Evolutionary conservation across 35 echinoderm and acorn worm genomes (phyloP).

Genomic region (Amphiura filiformis): DNA sequence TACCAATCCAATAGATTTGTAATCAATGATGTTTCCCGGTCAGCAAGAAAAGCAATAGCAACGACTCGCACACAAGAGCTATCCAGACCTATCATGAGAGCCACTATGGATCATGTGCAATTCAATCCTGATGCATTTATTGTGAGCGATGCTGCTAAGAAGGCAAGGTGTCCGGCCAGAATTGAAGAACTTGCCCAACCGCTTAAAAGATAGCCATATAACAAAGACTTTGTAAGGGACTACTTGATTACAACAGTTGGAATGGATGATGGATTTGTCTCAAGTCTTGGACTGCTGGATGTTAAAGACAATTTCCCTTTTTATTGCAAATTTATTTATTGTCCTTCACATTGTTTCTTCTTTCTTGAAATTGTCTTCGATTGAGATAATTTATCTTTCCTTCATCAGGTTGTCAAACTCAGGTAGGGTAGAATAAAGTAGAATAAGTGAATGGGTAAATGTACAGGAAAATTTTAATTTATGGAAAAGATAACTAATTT

Average conservation of each 20-base stretch:
- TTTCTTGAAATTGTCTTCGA: too few species aligned
- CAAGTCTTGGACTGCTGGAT: neutral
- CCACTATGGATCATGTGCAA: constrained; percentile 98
- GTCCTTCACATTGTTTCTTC: too few species aligned
- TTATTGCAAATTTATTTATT: neutral
- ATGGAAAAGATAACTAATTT: too few species aligned
- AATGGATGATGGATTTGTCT: neutral
- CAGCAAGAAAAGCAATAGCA: constrained; percentile 57
- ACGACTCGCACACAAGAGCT: constrained; percentile 86
- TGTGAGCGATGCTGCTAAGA: constrained; percentile 95
- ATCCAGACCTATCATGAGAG: constrained; percentile 81
- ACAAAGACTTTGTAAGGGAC: neutral
- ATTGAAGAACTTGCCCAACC: constrained; percentile 86
- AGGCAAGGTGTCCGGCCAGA: constrained; percentile 70
- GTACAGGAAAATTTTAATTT: too few species aligned
- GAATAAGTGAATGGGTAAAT: too few species aligned
- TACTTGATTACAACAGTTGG: neutral
- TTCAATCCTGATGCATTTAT: constrained; percentile 99
- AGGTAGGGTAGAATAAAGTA: too few species aligned
- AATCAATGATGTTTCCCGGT: constrained; percentile 51
- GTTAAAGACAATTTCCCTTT: neutral
- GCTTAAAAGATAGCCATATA: constrained; percentile 20
- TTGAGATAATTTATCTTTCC: too few species aligned
- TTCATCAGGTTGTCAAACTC: too few species aligned
- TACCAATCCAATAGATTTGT: constrained; percentile 64